These are phyloP conservation scores for Nothura maculosa DNA, from an alignment of 2,797 vertebrate species.

Conservation along the genomic window DNA sequence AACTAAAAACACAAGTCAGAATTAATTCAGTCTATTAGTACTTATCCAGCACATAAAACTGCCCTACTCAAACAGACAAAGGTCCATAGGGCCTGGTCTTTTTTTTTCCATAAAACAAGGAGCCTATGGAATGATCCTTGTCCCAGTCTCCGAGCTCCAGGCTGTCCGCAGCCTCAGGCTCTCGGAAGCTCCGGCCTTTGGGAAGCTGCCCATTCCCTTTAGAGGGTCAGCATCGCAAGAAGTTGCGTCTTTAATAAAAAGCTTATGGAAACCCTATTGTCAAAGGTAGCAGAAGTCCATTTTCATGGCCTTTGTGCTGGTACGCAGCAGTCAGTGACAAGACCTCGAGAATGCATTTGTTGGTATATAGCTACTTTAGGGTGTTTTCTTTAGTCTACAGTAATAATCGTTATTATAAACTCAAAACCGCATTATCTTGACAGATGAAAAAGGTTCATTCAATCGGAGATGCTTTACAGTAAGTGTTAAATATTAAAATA, in stretches of 20 bases:
- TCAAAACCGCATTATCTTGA: background rate
- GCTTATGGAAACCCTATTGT: background rate
- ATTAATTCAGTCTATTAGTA: background rate
- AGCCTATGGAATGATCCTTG: background rate
- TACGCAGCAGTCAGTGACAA: fast-evolving
- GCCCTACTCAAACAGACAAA: background rate
- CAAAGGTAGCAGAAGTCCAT: background rate
- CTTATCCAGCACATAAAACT: background rate
- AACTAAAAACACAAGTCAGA: background rate
- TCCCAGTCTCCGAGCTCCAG: background rate
- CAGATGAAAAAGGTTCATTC: background rate
- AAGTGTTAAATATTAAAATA: background rate
- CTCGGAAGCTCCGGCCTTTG: background rate
- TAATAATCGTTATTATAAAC: background rate
- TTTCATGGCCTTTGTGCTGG: background rate
- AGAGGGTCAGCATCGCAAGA: background rate
- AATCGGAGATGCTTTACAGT: background rate
- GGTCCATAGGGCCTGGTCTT: background rate
- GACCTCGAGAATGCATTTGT: background rate
- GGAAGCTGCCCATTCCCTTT: background rate
- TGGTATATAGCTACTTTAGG: background rate
- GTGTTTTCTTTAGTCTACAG: background rate
- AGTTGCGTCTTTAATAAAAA: background rate
- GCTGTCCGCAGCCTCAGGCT: background rate
- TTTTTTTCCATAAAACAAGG: background rate